Base-by-base conservation (phyloP, 2,797 vertebrate genomes). In the Capromys pilorides region DNA sequence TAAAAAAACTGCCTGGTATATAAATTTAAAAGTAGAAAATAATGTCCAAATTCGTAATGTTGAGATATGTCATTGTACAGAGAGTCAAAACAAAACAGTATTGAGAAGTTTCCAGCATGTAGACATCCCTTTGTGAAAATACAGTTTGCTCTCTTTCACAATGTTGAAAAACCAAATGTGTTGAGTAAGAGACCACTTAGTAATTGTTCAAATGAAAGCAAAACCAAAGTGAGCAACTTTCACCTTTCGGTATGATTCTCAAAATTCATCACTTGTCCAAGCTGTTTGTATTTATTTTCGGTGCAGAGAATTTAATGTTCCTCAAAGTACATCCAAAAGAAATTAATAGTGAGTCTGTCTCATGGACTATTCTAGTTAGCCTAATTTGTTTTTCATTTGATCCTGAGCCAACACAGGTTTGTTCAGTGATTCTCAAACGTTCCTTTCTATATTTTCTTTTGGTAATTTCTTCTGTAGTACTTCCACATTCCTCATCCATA, bases 11-110 rank as follows among this genome's bases (percentile, higher is more conserved):
- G 77, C 92, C 86, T 90, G 90, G 64, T 94, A 82, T 96, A 94
- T 95, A 95, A 97, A 97, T 97, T 96, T 57, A 96, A 77, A 96
- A 90, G 88, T 93, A 88, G 31, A 49, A 94, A 93, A 90, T 94
- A 86, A 89, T 95, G 94, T 96, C 94, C 94, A 97, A 95, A 89
- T 97, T 94, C 92, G 75, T 96, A 84, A 95, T 96, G 96, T 96
- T 96, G 90, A 91, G 86, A 93, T 59, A 93, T 94, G 81, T 36
- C 66, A 77, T 73, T 91, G 57, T 77, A 93, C 31, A 54, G 77
- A 85, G 36, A 93, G 45, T 96, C 93, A 96, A 97, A 97, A 97
- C 92, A 96, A 96, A 93, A 59, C 92, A 93, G 28, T 93, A 94
- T 93, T 96, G 78, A 95, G 93, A 96, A 83, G 80, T 95, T 96